Percentiles rank a stretch among this genome's conserved stretches.
Evolutionary conservation across 35 echinoderm and acorn worm species (phyloP).

Genomic region (Lytechinus variegatus): DNA sequence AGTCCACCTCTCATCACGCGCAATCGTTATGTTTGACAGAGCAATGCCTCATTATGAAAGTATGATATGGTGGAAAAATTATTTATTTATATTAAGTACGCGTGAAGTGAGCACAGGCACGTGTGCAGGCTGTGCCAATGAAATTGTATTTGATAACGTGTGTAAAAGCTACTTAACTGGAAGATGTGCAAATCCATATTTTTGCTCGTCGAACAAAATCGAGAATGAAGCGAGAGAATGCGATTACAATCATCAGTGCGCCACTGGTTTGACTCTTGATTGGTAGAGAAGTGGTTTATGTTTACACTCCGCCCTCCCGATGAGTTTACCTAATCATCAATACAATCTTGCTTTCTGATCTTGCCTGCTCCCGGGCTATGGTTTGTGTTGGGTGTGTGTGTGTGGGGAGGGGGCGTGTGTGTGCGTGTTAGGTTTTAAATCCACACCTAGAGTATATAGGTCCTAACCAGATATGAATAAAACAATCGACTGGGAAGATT

Average conservation of each 20-base stretch:
- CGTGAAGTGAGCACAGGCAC: too few relatives aligned
- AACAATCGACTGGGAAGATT: too few relatives aligned
- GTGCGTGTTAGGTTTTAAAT: not conserved
- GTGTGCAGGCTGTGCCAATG: too few relatives aligned
- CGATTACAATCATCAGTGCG: not conserved
- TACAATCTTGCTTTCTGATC: not conserved
- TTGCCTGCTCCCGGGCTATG: not conserved
- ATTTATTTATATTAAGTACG: too few relatives aligned
- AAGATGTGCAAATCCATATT: not conserved
- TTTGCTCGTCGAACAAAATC: not conserved
- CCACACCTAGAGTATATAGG: not conserved
- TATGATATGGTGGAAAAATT: too few relatives aligned
- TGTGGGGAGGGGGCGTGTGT: too few relatives aligned
- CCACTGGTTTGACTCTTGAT: not conserved
- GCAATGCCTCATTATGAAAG: too few relatives aligned
- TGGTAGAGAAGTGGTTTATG: not conserved
- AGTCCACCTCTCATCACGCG: too few relatives aligned
- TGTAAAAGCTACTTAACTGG: not conserved
- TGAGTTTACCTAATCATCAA: slow-evolving; percentile 20
- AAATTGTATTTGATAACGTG: too few relatives aligned
- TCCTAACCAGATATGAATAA: too few relatives aligned
- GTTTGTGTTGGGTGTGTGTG: not conserved
- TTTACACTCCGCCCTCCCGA: not conserved
- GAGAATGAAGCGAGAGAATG: not conserved
- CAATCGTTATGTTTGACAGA: too few relatives aligned